phyloP scores from a whole-genome alignment of 2,797 vertebrate species.

The Balearica regulorum region DNA sequence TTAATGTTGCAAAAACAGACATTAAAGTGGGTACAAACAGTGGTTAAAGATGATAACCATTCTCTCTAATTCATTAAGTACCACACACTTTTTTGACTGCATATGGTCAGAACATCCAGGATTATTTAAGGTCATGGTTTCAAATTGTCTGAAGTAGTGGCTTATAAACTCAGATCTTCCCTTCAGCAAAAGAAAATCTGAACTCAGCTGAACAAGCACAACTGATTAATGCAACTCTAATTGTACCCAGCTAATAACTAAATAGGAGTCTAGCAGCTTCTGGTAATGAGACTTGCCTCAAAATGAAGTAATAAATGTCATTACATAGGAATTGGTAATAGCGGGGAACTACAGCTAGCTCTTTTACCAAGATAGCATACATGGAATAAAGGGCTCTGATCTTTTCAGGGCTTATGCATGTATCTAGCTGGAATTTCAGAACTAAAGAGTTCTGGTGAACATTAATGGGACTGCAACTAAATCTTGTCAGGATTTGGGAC shows the following conservation, averaged over 20 bases:
- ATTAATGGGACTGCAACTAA: background rate
- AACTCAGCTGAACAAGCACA: slow-evolving; percentile 44
- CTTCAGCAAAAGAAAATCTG: slow-evolving; percentile 43
- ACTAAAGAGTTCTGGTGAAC: background rate
- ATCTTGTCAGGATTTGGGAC: background rate
- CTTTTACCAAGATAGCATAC: background rate
- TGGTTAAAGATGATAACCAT: background rate
- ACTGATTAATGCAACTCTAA: slow-evolving; percentile 52
- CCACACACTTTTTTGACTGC: background rate
- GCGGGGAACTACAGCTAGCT: background rate
- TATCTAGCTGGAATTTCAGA: background rate
- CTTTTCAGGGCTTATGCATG: background rate
- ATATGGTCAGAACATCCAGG: background rate
- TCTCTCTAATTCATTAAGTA: background rate
- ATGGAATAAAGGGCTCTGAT: background rate
- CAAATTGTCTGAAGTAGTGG: background rate
- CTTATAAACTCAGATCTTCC: slow-evolving; percentile 10
- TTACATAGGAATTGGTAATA: slow-evolving; percentile 16
- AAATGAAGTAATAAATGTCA: slow-evolving; percentile 48
- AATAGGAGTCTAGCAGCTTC: slow-evolving; percentile 42
- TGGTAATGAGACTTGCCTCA: slow-evolving; percentile 29
- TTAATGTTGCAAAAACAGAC: background rate
- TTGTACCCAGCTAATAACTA: slow-evolving; percentile 52
- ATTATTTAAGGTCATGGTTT: slow-evolving; percentile 37
- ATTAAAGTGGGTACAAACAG: background rate